phyloP scores from a whole-genome alignment of 2,888 invertebrate genomes.

The Cyclophora punctaria region DNA sequence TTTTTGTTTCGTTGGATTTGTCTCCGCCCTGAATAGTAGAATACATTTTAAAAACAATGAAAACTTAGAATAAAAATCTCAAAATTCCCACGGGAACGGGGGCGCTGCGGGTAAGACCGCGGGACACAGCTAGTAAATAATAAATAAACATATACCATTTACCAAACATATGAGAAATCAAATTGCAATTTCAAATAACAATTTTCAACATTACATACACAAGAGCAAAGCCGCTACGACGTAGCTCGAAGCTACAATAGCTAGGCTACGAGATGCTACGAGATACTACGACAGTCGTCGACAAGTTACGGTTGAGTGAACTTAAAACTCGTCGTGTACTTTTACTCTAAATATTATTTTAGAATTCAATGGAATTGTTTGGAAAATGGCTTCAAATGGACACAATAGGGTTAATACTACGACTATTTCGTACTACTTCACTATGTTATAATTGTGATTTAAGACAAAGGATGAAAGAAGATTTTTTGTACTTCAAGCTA shows the following conservation, averaged over 20 bases:
- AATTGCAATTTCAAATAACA: no score
- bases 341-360: background rate
- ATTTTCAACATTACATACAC: background rate
- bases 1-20: no score
- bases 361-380: background rate
- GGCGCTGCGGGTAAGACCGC: no score
- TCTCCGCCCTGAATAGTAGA: no score
- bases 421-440: background rate
- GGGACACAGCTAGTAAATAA: no score
- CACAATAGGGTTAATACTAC: background rate
- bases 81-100: no score
- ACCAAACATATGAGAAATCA: no score
- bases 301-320: conserved; percentile 25
- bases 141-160: no score
- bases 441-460: background rate
- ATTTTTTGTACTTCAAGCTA: background rate
- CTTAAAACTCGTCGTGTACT: conserved; percentile 10
- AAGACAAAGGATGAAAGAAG: background rate
- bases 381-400: background rate
- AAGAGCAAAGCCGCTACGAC: background rate
- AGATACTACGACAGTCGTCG: conserved; percentile 18
- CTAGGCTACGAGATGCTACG: conserved; percentile 4
- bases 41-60: no score
- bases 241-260: conserved; percentile 8
- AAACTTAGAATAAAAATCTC: no score